A percentile compares a stretch with the other conserved stretches of the same genome.
phyloP scores from a whole-genome alignment of 2,888 invertebrate genomes.

The Himalopsyche kuldschensis region DNA sequence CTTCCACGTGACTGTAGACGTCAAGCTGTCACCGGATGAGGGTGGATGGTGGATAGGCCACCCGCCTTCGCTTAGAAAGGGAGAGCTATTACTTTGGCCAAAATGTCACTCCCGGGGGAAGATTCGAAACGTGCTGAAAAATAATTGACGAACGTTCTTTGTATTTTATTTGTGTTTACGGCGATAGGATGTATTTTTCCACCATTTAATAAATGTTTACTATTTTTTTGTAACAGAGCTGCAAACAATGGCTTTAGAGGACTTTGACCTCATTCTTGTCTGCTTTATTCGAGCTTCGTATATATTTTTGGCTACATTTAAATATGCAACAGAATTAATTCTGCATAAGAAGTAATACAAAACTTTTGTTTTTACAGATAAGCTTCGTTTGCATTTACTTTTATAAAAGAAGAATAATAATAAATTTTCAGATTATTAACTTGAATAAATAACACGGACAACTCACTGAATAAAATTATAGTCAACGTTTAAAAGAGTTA shows the following conservation, averaged over 20 bases:
- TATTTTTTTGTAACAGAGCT: not conserved
- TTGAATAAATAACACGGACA: too few relatives aligned
- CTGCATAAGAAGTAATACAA: too few relatives aligned
- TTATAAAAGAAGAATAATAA: too few relatives aligned
- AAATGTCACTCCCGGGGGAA: not conserved
- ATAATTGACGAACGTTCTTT: not conserved
- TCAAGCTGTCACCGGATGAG: slow-evolving; percentile 1
- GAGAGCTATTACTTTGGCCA: not conserved
- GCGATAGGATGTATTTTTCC: not conserved
- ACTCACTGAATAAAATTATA: too few relatives aligned
- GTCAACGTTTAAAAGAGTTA: too few relatives aligned
- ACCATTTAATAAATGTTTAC: not conserved
- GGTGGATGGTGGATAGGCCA: not conserved
- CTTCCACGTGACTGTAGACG: not conserved
- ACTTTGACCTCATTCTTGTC: not conserved
- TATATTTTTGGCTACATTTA: too few relatives aligned
- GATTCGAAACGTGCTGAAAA: not conserved
- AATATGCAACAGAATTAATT: too few relatives aligned
- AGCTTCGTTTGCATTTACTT: too few relatives aligned
- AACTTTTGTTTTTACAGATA: too few relatives aligned
- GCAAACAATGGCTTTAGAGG: not conserved
- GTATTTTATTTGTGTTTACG: not conserved
- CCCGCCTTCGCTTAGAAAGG: not conserved
- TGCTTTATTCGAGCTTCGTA: too few relatives aligned
- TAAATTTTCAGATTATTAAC: too few relatives aligned